phyloP scores from a whole-genome alignment of 2,797 vertebrate species.

The Lagocephalus sceleratus region DNA sequence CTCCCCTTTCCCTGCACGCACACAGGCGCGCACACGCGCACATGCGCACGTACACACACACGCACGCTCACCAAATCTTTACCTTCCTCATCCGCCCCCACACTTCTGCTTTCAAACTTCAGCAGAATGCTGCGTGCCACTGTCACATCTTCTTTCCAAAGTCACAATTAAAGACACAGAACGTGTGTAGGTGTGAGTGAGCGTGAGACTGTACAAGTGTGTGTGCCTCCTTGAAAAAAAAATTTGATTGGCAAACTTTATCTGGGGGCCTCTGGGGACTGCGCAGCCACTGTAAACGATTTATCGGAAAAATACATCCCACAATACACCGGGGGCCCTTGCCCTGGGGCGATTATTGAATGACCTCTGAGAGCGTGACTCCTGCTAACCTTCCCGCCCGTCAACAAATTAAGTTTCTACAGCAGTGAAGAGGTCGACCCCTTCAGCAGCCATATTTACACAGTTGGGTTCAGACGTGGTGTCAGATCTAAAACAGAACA shows the following conservation, averaged over 20 bases:
- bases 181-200: conserved; percentile 23
- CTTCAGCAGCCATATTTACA: conserved; percentile 32
- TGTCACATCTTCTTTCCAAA: conserved; percentile 70
- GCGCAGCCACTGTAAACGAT: conserved; percentile 74
- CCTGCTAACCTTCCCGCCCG: conserved; percentile 61
- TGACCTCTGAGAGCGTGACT: conserved; percentile 77
- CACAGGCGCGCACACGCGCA: conserved; percentile 39
- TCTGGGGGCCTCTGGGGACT: conserved; percentile 68
- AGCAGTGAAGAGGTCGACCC: conserved; percentile 41
- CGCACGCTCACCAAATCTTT: conserved; percentile 22
- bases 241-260: conserved; percentile 79
- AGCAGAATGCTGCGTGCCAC: conserved; percentile 44
- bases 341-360: conserved; percentile 77
- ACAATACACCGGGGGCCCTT: conserved; percentile 72
- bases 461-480: conserved; percentile 24
- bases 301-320: conserved; percentile 79
- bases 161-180: conserved; percentile 70
- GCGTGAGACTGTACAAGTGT: conserved; percentile 8
- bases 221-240: conserved; percentile 35
- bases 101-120: conserved; percentile 59
- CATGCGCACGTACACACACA: conserved; percentile 24
- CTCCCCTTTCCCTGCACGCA: conserved; percentile 52
- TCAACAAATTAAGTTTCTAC: conserved; percentile 68
- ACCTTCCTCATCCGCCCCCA: conserved; percentile 40
- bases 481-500: conserved; percentile 35